phyloP scores from a whole-genome alignment of 2,888 invertebrate genomes.

The Incurvaria masculella region DNA sequence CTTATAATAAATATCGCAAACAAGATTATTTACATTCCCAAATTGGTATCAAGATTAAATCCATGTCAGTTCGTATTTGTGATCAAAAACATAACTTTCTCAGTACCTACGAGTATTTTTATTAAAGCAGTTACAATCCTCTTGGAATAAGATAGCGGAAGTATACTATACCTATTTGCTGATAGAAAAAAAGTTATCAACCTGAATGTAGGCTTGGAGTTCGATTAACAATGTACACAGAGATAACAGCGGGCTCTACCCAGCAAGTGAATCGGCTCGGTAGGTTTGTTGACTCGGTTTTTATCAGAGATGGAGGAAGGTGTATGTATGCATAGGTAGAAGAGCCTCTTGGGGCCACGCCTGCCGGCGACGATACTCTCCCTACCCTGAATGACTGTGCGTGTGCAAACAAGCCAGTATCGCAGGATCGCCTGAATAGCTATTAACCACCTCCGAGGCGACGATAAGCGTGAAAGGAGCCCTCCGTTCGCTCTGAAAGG shows the following conservation, averaged over 20 bases:
- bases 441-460: constrained; percentile 49
- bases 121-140: no score
- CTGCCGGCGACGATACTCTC: neutral
- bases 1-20: neutral
- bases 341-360: no score
- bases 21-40: neutral
- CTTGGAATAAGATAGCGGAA: no score
- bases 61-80: no score
- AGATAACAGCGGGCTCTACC: neutral
- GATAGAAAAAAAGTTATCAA: neutral
- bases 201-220: neutral
- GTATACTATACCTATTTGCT: no score
- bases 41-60: neutral
- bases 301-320: neutral
- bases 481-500: neutral
- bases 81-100: no score
- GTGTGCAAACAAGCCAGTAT: neutral
- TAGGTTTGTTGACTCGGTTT: no score
- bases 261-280: no score
- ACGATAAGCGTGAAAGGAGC: constrained; percentile 44
- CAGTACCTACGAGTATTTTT: no score
- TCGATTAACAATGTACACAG: neutral
- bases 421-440: constrained; percentile 27
- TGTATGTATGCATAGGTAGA: no score
- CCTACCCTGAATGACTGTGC: neutral